Conservation (phyloP, 2,797 vertebrate species). For the Brachyalestes nurse region DNA sequence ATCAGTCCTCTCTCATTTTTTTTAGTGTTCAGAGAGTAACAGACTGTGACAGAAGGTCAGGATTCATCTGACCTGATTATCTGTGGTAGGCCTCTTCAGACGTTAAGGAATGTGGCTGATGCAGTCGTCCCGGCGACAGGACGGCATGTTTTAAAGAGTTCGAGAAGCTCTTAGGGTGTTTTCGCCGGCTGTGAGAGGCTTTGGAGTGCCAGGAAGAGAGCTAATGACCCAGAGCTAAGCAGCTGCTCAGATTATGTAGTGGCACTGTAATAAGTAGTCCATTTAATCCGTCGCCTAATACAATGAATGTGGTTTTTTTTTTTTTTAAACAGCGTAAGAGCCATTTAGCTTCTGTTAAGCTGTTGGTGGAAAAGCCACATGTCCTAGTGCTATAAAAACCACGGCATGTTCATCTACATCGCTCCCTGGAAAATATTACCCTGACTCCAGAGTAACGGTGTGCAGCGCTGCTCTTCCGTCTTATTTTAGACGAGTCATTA, state of each 20-base stretch:
- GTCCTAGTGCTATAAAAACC: background rate
- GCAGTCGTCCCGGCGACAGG: background rate
- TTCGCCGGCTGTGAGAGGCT: background rate
- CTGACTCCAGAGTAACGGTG: background rate
- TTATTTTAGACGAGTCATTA: background rate
- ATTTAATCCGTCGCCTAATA: background rate
- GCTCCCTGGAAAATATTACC: background rate
- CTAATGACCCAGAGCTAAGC: background rate
- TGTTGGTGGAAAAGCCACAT: background rate
- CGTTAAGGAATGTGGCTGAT: background rate
- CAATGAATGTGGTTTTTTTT: too few relatives aligned
- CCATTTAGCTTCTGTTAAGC: background rate
- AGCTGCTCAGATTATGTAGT: background rate
- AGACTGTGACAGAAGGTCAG: too few relatives aligned
- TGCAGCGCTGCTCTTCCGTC: background rate
- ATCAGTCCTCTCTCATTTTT: too few relatives aligned
- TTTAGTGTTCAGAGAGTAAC: too few relatives aligned
- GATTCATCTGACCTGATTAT: too few relatives aligned
- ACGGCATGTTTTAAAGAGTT: background rate
- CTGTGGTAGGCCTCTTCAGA: background rate
- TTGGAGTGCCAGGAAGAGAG: slow-evolving; percentile 3
- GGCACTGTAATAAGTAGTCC: background rate
- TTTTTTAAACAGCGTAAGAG: background rate
- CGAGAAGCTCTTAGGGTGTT: background rate
- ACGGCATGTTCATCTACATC: background rate